phyloP scores from a whole-genome alignment of 2,113 vertebrate genomes.

The Dromas ardeola region DNA sequence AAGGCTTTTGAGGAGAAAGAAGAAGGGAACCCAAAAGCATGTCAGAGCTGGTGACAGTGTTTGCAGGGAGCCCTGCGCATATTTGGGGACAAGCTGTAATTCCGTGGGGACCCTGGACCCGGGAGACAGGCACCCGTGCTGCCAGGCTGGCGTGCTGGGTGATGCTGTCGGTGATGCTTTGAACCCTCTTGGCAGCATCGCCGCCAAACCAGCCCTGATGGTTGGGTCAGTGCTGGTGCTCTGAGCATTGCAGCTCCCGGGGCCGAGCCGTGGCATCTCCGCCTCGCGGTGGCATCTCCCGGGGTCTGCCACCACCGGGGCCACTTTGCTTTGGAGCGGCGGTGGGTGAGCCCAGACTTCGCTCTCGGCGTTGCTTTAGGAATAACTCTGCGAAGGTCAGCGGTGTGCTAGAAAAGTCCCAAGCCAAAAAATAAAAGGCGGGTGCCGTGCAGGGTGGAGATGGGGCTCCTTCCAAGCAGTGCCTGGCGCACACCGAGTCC shows the following conservation, averaged over 20 bases:
- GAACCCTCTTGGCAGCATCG: background rate
- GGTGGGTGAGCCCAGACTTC: rapidly evolving
- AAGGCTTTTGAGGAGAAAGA: background rate
- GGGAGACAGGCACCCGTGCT: rapidly evolving
- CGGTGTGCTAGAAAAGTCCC: rapidly evolving
- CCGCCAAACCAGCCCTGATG: rapidly evolving
- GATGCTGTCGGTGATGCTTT: background rate
- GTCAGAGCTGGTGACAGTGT: background rate
- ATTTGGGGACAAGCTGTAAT: background rate
- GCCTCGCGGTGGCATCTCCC: background rate
- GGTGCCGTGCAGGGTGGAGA: rapidly evolving
- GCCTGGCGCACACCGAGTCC: background rate
- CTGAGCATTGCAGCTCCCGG: background rate
- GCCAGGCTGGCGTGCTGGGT: rapidly evolving
- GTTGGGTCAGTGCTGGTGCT: background rate
- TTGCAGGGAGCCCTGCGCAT: background rate
- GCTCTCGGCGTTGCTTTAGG: background rate
- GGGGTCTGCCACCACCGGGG: rapidly evolving
- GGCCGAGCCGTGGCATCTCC: rapidly evolving
- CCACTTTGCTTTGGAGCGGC: background rate
- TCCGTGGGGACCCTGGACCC: background rate
- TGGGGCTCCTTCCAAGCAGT: background rate
- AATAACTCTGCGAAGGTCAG: background rate
- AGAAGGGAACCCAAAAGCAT: background rate
- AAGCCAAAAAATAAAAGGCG: rapidly evolving